Conservation (phyloP, 2,888 invertebrate genomes). For the Pristionchus arcanus region DNA sequence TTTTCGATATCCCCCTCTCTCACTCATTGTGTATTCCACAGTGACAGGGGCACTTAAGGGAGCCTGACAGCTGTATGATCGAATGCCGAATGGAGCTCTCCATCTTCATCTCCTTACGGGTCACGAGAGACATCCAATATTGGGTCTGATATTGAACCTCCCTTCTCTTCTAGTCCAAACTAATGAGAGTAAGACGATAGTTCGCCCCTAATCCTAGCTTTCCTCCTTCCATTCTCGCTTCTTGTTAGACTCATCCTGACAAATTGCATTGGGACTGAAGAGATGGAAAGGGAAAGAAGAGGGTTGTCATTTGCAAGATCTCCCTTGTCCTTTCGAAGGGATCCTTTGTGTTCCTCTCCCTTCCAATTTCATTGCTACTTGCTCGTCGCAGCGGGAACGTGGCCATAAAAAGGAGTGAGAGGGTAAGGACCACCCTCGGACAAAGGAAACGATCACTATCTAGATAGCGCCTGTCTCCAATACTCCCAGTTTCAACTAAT, state of each 20-base stretch:
- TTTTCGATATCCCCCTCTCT: conserved; percentile 1
- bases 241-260: conserved; percentile 31
- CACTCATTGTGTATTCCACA: conserved; percentile 37
- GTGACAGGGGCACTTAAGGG: conserved; percentile 39
- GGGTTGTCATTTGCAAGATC: conserved; percentile 39
- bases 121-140: conserved; percentile 43
- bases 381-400: conserved; percentile 45
- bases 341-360: conserved; percentile 14
- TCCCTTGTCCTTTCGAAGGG: conserved; percentile 28
- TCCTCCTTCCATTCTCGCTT: background rate
- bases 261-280: conserved; percentile 34
- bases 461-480: background rate
- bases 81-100: conserved; percentile 7
- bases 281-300: background rate
- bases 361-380: conserved; percentile 30
- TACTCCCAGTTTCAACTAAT: background rate
- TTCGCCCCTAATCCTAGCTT: conserved; percentile 1
- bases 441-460: conserved; percentile 46
- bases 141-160: conserved; percentile 8
- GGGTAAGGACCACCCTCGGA: conserved; percentile 37
- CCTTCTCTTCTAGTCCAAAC: background rate
- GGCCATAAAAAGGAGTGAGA: conserved; percentile 37
- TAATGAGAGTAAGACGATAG: conserved; percentile 27
- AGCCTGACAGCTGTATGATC: conserved; percentile 47
- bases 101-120: conserved; percentile 20